Base-by-base conservation (phyloP, 2,888 invertebrate genomes). In the Xestia c-nigrum region DNA sequence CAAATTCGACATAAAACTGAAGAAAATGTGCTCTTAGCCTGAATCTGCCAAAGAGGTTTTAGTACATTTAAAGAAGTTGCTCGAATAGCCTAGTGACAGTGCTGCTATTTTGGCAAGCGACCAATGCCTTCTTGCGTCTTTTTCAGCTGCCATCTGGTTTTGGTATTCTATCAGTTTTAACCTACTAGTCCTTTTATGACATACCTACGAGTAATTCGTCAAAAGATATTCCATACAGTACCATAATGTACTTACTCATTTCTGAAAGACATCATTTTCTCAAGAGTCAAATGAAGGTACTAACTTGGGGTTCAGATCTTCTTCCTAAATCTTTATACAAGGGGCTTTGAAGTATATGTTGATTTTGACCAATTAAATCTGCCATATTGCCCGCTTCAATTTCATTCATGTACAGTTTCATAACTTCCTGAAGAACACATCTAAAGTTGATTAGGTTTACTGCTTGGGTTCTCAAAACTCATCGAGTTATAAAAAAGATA, bases 321-420 rank as follows among this genome's bases (percentile, higher is more conserved):
- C 95, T 90, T 1, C 91, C 88, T 0, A 94, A 90, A 61, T 94
- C 91, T 0, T 80, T 74, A 74, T 92, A 95, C 4, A 38, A 4
- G 0, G 76, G n/a, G 0, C 91, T 91, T 61, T 94, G 91, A 14
- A 76, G 72, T 5, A 80, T 76, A 75, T 94, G 93, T 31, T 86
- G 85, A 67, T 93, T 94, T 0, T 88, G 80, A 0, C 91, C 92
- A 3, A 92, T 79, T 7, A 91, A 21, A 14, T 92, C 91, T 0
- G 91, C 83, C 3, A 31, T 65, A 40, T 91, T 86, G 5, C 91
- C 93, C 3, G 87, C 88, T n/a, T 63, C 73, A 21, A 88, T 63
- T 72, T 93, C 94, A 4, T 21, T 63, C n/a, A 31, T 1, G 31
- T 85, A 90, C 31, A 79, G 72, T n/a, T 66, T 19, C 47, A 69